Conservation (phyloP, 2,888 invertebrate genomes). For the Scaptomyza caliginosa region DNA sequence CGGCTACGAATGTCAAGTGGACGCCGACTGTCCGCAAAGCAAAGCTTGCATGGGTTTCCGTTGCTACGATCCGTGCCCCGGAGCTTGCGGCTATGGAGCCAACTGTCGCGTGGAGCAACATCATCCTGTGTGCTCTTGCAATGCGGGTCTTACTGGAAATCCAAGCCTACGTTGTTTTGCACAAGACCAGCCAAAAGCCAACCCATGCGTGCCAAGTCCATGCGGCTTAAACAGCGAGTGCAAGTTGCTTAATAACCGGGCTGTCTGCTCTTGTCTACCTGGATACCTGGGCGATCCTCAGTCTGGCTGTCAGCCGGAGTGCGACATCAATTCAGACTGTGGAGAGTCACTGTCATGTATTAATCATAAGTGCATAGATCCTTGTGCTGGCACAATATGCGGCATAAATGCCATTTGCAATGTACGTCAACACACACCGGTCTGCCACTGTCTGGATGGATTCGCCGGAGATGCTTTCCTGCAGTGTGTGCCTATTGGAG, state of each 20-base stretch:
- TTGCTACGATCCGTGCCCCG: slow-evolving; percentile 92
- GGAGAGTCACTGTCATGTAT: slow-evolving; percentile 89
- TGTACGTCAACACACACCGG: slow-evolving; percentile 92
- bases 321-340: slow-evolving; percentile 93
- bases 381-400: slow-evolving; percentile 90
- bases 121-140: slow-evolving; percentile 91
- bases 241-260: slow-evolving; percentile 88
- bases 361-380: slow-evolving; percentile 89
- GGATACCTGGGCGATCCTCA: slow-evolving; percentile 92
- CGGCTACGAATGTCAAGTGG: slow-evolving; percentile 91
- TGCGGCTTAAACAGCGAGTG: slow-evolving; percentile 93
- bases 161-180: slow-evolving; percentile 90
- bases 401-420: slow-evolving; percentile 92
- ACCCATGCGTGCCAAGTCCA: slow-evolving; percentile 90
- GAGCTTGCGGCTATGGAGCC: slow-evolving; percentile 91
- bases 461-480: slow-evolving; percentile 92
- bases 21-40: slow-evolving; percentile 90
- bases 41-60: slow-evolving; percentile 92
- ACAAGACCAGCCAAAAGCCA: slow-evolving; percentile 85
- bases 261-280: slow-evolving; percentile 91
- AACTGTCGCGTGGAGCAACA: slow-evolving; percentile 91
- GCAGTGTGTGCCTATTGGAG: slow-evolving; percentile 87
- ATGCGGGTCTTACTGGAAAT: slow-evolving; percentile 90
- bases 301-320: slow-evolving; percentile 90
- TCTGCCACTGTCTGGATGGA: slow-evolving; percentile 91